phyloP scores from a whole-genome alignment of 2,888 invertebrate genomes.

The Pachycephus smyrnensis region DNA sequence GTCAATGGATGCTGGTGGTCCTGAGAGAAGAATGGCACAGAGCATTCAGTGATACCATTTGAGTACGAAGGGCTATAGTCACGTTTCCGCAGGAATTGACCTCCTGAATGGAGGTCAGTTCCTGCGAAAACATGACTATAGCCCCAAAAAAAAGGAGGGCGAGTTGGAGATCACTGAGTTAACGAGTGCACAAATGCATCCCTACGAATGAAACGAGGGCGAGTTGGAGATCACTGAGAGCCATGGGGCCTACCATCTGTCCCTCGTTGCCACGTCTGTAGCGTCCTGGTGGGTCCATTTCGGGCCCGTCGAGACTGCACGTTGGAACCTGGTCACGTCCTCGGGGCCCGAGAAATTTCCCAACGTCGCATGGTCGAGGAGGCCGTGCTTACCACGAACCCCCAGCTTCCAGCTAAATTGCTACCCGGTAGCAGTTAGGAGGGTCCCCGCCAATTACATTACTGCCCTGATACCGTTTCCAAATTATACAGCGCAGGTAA shows the following conservation, averaged over 20 bases:
- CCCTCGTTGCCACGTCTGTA: conserved; percentile 56
- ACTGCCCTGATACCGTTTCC: neutral
- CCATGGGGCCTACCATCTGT: conserved; percentile 40
- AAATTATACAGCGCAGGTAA: conserved; percentile 5
- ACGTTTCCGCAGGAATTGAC: neutral
- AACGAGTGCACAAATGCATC: conserved; percentile 6
- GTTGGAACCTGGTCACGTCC: conserved; percentile 20
- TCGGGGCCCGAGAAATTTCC: conserved; percentile 23
- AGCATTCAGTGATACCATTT: neutral
- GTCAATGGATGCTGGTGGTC: conserved; percentile 6
- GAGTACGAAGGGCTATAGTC: neutral
- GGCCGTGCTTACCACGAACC: neutral
- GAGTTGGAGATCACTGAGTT: conserved; percentile 22
- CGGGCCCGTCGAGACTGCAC: conserved; percentile 21
- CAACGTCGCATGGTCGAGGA: conserved; percentile 26
- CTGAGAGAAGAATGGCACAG: conserved; percentile 1
- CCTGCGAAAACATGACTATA: too few species aligned
- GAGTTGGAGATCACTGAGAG: conserved; percentile 24
- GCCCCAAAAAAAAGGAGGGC: conserved; percentile 7
- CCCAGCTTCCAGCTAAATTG: conserved; percentile 1
- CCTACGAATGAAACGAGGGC: conserved; percentile 27
- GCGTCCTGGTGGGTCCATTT: conserved; percentile 40
- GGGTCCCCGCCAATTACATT: conserved; percentile 5
- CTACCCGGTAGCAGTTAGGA: conserved; percentile 11
- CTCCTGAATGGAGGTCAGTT: neutral